Conservation (phyloP, 1,140 invertebrate genomes). For the Trichonephila clavipes region DNA sequence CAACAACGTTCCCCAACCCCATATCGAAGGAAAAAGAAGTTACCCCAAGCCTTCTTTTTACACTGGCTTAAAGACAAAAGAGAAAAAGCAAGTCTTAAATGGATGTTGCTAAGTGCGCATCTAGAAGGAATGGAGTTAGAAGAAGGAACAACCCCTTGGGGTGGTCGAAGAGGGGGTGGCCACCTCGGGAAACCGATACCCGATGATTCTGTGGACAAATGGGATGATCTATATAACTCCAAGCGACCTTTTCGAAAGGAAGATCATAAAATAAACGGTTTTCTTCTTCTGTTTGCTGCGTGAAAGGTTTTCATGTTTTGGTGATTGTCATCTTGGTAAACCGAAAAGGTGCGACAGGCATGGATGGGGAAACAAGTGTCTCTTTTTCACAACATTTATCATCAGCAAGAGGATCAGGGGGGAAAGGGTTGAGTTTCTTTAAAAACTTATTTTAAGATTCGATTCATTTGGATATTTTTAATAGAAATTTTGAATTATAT, state of each 20-base stretch:
- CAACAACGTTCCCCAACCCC: neutral
- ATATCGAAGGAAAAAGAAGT: neutral
- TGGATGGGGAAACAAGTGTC: constrained; percentile 36
- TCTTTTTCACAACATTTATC: neutral
- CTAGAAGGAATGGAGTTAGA: neutral
- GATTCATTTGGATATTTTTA: too few species aligned
- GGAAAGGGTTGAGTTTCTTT: too few species aligned
- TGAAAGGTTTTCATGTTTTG: constrained; percentile 20
- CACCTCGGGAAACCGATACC: constrained; percentile 49
- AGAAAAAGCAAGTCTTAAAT: constrained; percentile 6
- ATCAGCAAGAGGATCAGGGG: too few species aligned
- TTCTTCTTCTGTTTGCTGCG: neutral
- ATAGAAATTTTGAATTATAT: too few species aligned
- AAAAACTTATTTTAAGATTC: too few species aligned
- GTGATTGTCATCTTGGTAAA: neutral
- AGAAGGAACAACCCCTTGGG: neutral
- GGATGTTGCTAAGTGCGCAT: constrained; percentile 61
- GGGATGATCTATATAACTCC: constrained; percentile 69
- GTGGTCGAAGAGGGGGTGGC: neutral
- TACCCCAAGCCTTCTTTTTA: neutral
- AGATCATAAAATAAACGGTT: constrained; percentile 61
- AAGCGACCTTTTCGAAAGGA: constrained; percentile 41
- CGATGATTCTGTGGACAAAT: constrained; percentile 67
- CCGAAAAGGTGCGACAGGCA: neutral
- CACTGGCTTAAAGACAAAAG: constrained; percentile 25